These are phyloP conservation scores for Lingula anatina DNA, from an alignment of 2,888 invertebrate species.

Conservation along the genomic window DNA sequence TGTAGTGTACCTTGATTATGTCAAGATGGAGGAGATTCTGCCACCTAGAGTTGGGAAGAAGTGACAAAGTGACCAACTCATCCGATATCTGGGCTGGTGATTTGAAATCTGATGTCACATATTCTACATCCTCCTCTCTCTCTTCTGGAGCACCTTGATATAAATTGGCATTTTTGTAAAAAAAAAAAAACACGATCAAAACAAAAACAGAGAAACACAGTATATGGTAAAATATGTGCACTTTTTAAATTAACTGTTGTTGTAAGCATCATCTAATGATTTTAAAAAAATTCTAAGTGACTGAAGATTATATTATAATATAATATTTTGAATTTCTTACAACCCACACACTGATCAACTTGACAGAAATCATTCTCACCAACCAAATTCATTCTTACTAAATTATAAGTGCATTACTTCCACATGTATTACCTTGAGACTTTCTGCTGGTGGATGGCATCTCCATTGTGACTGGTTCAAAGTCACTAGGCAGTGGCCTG, in stretches of 20 bases:
- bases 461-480: conserved; percentile 43
- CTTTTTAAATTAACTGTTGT: too few species aligned
- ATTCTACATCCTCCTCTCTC: conserved; percentile 21
- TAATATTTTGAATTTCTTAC: background rate
- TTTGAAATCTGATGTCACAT: conserved; percentile 55
- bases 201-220: too few species aligned
- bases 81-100: conserved; percentile 72
- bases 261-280: too few species aligned
- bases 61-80: conserved; percentile 79
- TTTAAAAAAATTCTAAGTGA: background rate
- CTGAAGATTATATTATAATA: background rate
- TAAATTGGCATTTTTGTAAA: background rate
- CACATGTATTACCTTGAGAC: conserved; percentile 15
- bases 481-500: conserved; percentile 54
- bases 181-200: too few species aligned
- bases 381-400: background rate
- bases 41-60: conserved; percentile 83
- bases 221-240: too few species aligned
- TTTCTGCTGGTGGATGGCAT: conserved; percentile 30
- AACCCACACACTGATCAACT: background rate
- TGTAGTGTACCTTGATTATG: conserved; percentile 64
- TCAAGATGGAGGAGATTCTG: conserved; percentile 83
- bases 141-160: conserved; percentile 23
- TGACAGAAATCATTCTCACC: background rate
- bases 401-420: background rate